Evolutionary conservation across 2,797 vertebrate species (phyloP).

Genomic region (Hoplostethus mediterraneus): DNA sequence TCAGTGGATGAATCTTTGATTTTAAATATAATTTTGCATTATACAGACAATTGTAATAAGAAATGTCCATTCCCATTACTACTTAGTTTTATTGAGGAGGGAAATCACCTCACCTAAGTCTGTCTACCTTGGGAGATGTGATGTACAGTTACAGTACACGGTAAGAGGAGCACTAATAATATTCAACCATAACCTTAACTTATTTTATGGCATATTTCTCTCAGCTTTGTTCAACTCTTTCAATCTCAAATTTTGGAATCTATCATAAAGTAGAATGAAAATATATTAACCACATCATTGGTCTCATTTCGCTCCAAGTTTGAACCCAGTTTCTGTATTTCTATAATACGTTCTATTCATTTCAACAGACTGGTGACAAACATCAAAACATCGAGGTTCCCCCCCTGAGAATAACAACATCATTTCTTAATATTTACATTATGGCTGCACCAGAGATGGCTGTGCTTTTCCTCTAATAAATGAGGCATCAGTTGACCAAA

Average conservation of each 20-base stretch:
- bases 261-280: conserved; percentile 13
- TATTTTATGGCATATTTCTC: conserved; percentile 35
- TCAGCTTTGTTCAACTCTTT: not conserved
- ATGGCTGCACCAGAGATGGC: conserved; percentile 38
- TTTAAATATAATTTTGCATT: no score
- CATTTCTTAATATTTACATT: conserved; percentile 36
- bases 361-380: not conserved
- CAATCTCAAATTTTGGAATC: not conserved
- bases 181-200: conserved; percentile 11
- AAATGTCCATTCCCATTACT: not conserved
- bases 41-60: not conserved
- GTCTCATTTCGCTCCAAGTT: not conserved
- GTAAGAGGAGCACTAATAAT: conserved; percentile 9
- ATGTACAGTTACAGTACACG: conserved; percentile 14
- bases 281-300: not conserved
- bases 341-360: not conserved
- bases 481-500: conserved; percentile 35
- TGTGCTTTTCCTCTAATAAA: conserved; percentile 38
- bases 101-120: conserved; percentile 1
- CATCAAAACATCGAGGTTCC: not conserved
- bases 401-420: conserved; percentile 36
- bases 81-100: not conserved
- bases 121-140: conserved; percentile 15
- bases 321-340: not conserved
- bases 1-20: no score